Evolutionary conservation across 2,113 vertebrate genomes (phyloP).

Genomic region (Larimichthys crocea): DNA sequence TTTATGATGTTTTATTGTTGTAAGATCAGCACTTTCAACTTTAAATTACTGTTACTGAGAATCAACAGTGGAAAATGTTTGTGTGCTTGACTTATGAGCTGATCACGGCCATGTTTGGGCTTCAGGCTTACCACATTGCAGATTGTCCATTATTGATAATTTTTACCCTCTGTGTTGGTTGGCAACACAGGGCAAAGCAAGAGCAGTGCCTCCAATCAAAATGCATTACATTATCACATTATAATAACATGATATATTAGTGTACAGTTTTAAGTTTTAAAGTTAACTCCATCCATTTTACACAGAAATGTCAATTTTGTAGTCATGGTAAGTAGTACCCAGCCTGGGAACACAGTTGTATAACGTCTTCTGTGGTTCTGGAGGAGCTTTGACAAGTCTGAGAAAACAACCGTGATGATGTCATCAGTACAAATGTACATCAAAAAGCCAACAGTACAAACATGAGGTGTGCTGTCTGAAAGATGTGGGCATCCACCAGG

Average conservation of each 20-base stretch:
- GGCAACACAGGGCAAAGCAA: background rate
- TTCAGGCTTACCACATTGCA: background rate
- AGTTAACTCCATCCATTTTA: background rate
- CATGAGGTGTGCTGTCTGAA: too few species aligned
- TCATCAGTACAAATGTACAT: background rate
- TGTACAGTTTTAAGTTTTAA: background rate
- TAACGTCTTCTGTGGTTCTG: background rate
- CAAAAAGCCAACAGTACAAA: background rate
- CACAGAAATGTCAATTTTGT: background rate
- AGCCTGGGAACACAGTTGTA: background rate
- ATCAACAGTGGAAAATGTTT: background rate
- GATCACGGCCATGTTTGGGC: slow-evolving; percentile 9
- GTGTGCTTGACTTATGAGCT: background rate
- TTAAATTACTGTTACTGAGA: slow-evolving; percentile 9
- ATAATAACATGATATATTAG: background rate
- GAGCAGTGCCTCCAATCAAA: background rate
- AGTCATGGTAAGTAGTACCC: too few species aligned
- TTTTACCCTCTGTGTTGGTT: background rate
- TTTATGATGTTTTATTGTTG: slow-evolving; percentile 9
- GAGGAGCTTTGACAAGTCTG: background rate
- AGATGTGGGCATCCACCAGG: too few species aligned
- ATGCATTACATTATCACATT: background rate
- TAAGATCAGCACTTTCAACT: background rate
- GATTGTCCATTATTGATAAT: background rate
- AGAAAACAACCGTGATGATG: background rate